phyloP scores from a whole-genome alignment of 2,113 vertebrate genomes.

The human region DNA sequence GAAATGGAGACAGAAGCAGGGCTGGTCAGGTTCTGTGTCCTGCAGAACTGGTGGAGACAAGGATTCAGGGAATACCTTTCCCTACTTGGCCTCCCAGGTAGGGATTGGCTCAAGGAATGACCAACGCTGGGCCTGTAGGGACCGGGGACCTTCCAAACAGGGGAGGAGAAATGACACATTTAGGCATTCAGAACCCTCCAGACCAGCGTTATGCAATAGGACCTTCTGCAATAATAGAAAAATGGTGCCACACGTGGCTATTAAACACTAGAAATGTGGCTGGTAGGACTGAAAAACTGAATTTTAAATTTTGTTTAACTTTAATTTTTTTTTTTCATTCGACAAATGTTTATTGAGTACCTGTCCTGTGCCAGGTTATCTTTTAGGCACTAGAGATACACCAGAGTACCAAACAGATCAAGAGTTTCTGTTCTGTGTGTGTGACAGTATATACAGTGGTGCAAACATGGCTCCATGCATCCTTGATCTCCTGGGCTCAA shows the following conservation, averaged over 20 bases:
- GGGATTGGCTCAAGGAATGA: neutral
- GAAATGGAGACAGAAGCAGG: neutral
- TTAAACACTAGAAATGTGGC: neutral
- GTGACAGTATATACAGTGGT: no score
- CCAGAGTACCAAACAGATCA: neutral
- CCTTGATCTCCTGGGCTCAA: no score
- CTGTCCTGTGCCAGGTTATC: neutral
- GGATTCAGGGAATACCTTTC: neutral
- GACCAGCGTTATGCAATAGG: neutral
- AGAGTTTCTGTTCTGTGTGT: no score
- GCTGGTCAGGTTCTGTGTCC: neutral
- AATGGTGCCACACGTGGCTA: neutral
- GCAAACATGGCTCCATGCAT: no score
- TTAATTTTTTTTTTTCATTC: neutral
- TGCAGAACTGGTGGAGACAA: neutral
- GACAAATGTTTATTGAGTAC: neutral
- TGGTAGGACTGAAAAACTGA: neutral
- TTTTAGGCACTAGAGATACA: neutral
- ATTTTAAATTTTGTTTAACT: neutral
- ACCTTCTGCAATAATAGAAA: neutral
- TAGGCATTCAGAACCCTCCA: neutral
- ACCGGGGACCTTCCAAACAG: neutral
- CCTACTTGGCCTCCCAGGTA: neutral
- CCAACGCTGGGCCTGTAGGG: neutral
- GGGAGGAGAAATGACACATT: neutral